Percentiles rank a stretch among this genome's conserved stretches.
phyloP scores from a whole-genome alignment of 2,113 vertebrate genomes.

The Mus spicilegus region DNA sequence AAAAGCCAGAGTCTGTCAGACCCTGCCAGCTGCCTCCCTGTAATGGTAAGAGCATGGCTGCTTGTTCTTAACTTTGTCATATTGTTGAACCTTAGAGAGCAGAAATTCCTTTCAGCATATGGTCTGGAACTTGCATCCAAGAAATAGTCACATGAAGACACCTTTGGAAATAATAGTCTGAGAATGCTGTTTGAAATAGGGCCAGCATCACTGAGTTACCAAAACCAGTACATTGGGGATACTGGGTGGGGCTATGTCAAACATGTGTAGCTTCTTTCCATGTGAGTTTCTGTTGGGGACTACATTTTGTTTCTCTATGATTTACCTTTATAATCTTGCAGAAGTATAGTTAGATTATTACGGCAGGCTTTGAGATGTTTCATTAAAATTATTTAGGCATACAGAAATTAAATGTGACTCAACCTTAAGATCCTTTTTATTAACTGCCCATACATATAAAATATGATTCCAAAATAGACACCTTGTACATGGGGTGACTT shows the following conservation, averaged over 20 bases:
- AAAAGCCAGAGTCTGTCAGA: conserved; percentile 90
- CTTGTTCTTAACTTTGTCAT: rapidly evolving
- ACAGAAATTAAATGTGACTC: not conserved
- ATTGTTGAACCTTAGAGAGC: not conserved
- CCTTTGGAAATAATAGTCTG: not conserved
- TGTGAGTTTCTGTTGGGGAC: not conserved
- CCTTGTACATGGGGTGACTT: not conserved
- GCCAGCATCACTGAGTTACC: not conserved
- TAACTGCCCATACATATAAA: not conserved
- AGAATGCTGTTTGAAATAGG: not conserved
- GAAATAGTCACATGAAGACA: not conserved
- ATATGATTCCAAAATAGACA: not conserved
- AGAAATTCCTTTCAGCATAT: not conserved
- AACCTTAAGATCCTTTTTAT: not conserved
- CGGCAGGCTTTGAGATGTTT: not conserved
- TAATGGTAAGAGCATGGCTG: conserved; percentile 87
- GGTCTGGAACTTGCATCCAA: not conserved
- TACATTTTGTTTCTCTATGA: not conserved
- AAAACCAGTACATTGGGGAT: rapidly evolving
- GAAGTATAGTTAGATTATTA: not conserved
- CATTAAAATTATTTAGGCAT: not conserved
- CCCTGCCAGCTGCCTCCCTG: conserved; percentile 91
- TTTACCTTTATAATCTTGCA: not conserved
- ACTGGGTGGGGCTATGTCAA: rapidly evolving
- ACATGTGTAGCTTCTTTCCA: rapidly evolving